Conservation (phyloP, 2,888 invertebrate genomes). For the Tholera decimalis region DNA sequence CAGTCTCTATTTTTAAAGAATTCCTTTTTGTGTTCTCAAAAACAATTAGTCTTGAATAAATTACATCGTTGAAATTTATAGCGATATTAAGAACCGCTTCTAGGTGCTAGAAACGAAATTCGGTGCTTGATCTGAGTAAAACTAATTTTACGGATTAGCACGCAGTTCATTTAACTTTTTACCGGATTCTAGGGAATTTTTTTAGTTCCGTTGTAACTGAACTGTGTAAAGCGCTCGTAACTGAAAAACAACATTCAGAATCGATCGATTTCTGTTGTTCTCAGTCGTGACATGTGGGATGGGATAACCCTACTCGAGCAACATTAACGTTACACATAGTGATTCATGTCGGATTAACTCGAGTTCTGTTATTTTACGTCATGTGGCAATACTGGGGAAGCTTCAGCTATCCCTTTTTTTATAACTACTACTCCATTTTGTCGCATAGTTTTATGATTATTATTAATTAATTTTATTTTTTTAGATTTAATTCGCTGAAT, state of each 20-base stretch:
- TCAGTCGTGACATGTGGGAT: slow-evolving; percentile 6
- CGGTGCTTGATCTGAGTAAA: slow-evolving; percentile 24
- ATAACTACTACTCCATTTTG: slow-evolving; percentile 46
- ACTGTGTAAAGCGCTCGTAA: background rate
- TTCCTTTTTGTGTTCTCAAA: slow-evolving; percentile 1
- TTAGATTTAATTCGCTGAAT: slow-evolving; percentile 44
- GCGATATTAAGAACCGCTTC: background rate
- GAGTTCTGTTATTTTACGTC: slow-evolving; percentile 57
- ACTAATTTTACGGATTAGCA: slow-evolving; percentile 49
- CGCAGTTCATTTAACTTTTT: slow-evolving; percentile 31
- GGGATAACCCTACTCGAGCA: slow-evolving; percentile 50
- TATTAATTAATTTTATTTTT: too few relatives aligned
- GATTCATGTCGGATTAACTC: slow-evolving; percentile 61
- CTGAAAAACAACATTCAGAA: background rate
- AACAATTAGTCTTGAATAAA: background rate
- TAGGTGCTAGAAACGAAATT: slow-evolving; percentile 8
- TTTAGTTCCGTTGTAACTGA: slow-evolving; percentile 10
- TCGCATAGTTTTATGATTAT: slow-evolving; percentile 47
- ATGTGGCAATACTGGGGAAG: slow-evolving; percentile 53
- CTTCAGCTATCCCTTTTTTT: slow-evolving; percentile 33
- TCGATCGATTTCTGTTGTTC: background rate
- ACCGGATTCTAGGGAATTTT: slow-evolving; percentile 2
- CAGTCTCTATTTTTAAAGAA: background rate
- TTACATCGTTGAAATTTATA: background rate
- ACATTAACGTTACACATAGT: slow-evolving; percentile 57